Percentiles rank a stretch among this genome's conserved stretches.
These are phyloP conservation scores for Protophormia terraenovae DNA, from an alignment of 2,888 invertebrate genomes.

Conservation along the genomic window DNA sequence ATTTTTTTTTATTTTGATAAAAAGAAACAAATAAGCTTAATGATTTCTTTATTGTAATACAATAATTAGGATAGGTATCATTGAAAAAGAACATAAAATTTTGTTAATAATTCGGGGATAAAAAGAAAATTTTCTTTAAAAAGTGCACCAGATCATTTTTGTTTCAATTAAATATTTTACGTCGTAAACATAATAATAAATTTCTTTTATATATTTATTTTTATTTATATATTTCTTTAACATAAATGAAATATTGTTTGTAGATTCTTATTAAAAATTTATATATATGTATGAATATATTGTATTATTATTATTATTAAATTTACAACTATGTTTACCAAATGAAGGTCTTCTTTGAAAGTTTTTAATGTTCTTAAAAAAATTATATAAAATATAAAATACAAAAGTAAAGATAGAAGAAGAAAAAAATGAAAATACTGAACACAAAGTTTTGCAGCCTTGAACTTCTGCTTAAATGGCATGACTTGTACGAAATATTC, in stretches of 20 bases:
- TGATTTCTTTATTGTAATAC: background rate
- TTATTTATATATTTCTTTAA: background rate
- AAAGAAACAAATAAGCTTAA: background rate
- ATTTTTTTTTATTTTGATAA: background rate
- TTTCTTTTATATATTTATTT: no score
- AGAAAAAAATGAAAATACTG: background rate
- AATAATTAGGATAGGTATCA: background rate
- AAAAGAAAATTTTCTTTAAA: no score
- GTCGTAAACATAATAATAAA: no score
- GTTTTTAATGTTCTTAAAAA: constrained; percentile 28
- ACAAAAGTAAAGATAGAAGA: background rate
- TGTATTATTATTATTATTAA: background rate
- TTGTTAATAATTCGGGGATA: no score
- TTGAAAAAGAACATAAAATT: background rate
- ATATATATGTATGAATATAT: background rate
- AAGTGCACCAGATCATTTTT: no score
- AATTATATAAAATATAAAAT: constrained; percentile 20
- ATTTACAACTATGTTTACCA: background rate
- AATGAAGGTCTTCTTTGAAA: constrained; percentile 37
- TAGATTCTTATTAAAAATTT: background rate
- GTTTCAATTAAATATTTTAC: no score
- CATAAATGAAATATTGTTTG: background rate
- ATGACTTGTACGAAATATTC: constrained; percentile 34
- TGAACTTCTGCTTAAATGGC: constrained; percentile 47
- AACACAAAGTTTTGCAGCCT: constrained; percentile 31